These are phyloP conservation scores for Acanthosepion pharaonis DNA, from an alignment of 2,888 invertebrate genomes.

Conservation along the genomic window DNA sequence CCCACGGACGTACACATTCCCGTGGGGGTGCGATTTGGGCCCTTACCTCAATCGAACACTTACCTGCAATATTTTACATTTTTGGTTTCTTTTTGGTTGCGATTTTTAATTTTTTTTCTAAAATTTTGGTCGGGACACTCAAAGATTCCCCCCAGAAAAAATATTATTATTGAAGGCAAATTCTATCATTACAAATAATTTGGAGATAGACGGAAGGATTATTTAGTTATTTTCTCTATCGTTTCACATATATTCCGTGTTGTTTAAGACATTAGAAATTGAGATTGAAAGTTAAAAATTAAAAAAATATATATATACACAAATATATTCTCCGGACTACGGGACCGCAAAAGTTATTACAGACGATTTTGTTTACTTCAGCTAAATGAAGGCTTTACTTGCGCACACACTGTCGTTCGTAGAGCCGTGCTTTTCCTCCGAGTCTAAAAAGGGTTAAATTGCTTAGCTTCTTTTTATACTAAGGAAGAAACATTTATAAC, in stretches of 20 bases:
- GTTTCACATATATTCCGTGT: neutral
- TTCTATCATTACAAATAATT: neutral
- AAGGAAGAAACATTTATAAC: neutral
- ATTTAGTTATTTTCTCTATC: neutral
- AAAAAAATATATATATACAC: neutral
- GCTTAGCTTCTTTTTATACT: neutral
- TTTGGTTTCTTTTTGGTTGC: neutral
- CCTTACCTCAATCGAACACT: conserved; percentile 39
- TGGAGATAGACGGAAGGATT: neutral
- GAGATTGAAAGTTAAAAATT: neutral
- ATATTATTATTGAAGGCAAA: neutral
- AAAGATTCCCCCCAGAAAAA: neutral
- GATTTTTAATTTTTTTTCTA: neutral
- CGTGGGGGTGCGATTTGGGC: conserved; percentile 24
- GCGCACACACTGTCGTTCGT: neutral
- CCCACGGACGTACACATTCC: conserved; percentile 23
- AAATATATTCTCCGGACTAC: neutral
- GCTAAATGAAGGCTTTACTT: neutral
- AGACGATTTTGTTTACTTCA: neutral
- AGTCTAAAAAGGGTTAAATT: neutral
- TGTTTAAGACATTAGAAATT: neutral
- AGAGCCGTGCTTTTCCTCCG: neutral
- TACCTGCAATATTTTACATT: neutral
- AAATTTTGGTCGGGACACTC: neutral
- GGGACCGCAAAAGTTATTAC: neutral